phyloP scores from a whole-genome alignment of 2,797 vertebrate genomes.

The Todus mexicanus region DNA sequence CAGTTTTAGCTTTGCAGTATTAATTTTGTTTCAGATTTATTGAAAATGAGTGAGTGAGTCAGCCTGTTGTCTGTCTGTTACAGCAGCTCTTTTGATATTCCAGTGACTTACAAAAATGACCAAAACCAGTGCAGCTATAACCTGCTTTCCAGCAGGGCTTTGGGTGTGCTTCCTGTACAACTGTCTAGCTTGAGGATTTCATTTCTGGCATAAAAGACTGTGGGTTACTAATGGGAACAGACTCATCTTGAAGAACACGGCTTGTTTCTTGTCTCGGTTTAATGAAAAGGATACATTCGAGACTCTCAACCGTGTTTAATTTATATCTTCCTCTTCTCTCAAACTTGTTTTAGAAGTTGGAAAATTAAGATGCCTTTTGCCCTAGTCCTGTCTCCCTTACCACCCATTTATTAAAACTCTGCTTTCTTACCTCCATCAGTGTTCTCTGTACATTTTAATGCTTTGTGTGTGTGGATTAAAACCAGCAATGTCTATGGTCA shows the following conservation, averaged over 20 bases:
- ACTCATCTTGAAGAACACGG: not conserved
- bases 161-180: not conserved
- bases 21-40: not conserved
- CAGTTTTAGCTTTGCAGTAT: not conserved
- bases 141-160: not conserved
- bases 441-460: not conserved
- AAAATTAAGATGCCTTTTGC: not conserved
- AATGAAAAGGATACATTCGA: not conserved
- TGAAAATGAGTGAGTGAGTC: not conserved
- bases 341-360: not conserved
- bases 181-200: not conserved
- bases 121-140: not conserved
- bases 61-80: not conserved
- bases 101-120: not conserved
- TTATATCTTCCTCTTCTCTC: not conserved
- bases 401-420: constrained; percentile 31
- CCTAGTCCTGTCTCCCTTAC: not conserved
- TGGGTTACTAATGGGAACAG: not conserved
- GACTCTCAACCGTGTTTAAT: not conserved
- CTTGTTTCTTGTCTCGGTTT: not conserved
- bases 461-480: not conserved
- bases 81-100: not conserved
- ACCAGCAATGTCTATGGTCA: not conserved
- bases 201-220: not conserved
- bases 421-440: not conserved